phyloP scores from a whole-genome alignment of 2,888 invertebrate genomes.

The Nephrotoma appendiculata region DNA sequence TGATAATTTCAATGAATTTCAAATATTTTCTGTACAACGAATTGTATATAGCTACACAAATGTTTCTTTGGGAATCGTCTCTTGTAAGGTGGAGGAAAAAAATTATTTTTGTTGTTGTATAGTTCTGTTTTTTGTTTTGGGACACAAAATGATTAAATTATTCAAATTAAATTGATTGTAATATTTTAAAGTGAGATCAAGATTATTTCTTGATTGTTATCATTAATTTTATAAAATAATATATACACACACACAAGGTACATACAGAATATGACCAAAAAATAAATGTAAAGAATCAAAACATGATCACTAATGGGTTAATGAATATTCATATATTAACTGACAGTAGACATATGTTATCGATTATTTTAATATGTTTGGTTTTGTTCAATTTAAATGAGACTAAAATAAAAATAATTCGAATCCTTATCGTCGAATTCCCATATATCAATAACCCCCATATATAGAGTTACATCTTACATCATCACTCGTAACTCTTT shows the following conservation, averaged over 20 bases:
- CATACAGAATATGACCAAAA: not conserved
- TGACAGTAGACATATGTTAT: not conserved
- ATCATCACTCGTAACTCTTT: not conserved
- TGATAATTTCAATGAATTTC: not conserved
- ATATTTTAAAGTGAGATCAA: not conserved
- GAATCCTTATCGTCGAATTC: not conserved
- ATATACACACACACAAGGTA: not conserved
- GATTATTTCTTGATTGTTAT: not conserved
- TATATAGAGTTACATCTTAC: not conserved
- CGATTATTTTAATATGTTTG: not conserved
- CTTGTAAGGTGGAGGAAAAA: not conserved
- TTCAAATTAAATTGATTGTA: conserved; percentile 2
- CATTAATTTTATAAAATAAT: not conserved
- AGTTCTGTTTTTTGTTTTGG: not conserved
- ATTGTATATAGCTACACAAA: not conserved
- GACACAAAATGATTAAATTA: not conserved
- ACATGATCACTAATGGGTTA: not conserved
- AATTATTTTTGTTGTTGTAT: not conserved
- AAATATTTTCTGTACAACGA: not conserved
- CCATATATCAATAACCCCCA: not conserved
- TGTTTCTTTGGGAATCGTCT: not conserved
- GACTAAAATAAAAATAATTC: not conserved
- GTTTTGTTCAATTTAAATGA: not conserved
- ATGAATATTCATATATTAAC: not conserved
- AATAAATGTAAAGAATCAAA: not conserved